Base-by-base conservation (phyloP, 2,888 invertebrate species). In the Drosophila paramelanica region DNA sequence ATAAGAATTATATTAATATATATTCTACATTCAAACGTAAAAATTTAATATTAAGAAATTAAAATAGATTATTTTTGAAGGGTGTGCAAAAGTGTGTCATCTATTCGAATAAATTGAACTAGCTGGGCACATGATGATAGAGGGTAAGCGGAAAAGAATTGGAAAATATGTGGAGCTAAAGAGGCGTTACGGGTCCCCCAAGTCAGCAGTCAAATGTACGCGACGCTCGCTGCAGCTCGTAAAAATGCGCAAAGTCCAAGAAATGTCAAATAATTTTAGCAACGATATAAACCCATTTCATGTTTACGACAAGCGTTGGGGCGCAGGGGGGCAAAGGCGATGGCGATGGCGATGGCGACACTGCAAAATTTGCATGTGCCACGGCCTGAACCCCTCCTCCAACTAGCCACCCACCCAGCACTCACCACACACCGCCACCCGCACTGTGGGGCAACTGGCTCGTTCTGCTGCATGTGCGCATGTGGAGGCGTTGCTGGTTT, bases 181-280 rank as follows among this genome's bases (percentile, higher is more conserved):
- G 67, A 58, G 62, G 76, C 81, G 51, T 60, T 55, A 41, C 55
- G 51, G 43, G 45, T 46, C 38, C 39, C 25, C 13, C 46, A 31
- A 64, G 72, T 60, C 56, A 51, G 58, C 47, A 68, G 70, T 71
- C 65, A 69, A 73, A 78, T 71, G 64, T 68, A 59, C 73, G 65
- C 75, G 67, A 53, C 52, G 52, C 42, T 52, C 45, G 65, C 67
- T 84, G 69, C 62, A 64, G 73, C 89, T 90, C 88, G 86, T 89
- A 89, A 89, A 90, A 86, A 86, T 82, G 84, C 73, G 79, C 81
- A 83, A 75, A 87, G 85, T 87, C 83, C 89, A 90, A 90, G 90
- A 89, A 88, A 84, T 89, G 89, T 91, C 90, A 90, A 90, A 90
- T 91, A 91, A 89, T 90, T 90, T 89, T 86, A 87, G 90, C 87